A percentile compares a stretch with the other conserved stretches of the same genome.
Evolutionary conservation across 2,113 vertebrate species (phyloP).

Genomic region (Macroglossus sobrinus): DNA sequence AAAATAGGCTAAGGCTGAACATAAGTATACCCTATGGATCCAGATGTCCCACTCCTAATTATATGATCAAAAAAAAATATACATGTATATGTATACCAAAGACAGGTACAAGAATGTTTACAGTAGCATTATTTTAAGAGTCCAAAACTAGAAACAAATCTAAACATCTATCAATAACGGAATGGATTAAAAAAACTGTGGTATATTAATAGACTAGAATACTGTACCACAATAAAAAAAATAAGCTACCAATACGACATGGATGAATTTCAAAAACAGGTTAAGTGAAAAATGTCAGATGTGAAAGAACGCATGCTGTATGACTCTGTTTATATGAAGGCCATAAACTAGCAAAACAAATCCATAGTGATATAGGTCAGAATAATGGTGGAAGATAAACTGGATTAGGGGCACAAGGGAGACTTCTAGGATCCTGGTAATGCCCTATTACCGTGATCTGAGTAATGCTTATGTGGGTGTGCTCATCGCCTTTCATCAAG

Average conservation of each 20-base stretch:
- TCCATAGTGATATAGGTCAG: background rate
- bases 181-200: background rate
- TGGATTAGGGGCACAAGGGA: background rate
- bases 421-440: background rate
- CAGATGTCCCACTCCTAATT: background rate
- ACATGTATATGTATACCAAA: background rate
- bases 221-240: background rate
- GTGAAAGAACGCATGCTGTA: background rate
- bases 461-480: background rate
- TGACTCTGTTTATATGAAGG: background rate
- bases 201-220: background rate
- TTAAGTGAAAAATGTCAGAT: background rate
- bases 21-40: background rate
- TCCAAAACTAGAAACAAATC: background rate
- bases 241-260: background rate
- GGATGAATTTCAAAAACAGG: background rate
- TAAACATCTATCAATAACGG: background rate
- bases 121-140: background rate
- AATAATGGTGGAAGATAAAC: background rate
- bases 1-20: background rate
- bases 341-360: background rate
- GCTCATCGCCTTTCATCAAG: background rate
- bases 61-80: background rate
- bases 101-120: background rate
- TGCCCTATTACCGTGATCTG: background rate